Evolutionary conservation across 2,797 vertebrate genomes (phyloP).

Genomic region (Melanitta fusca): DNA sequence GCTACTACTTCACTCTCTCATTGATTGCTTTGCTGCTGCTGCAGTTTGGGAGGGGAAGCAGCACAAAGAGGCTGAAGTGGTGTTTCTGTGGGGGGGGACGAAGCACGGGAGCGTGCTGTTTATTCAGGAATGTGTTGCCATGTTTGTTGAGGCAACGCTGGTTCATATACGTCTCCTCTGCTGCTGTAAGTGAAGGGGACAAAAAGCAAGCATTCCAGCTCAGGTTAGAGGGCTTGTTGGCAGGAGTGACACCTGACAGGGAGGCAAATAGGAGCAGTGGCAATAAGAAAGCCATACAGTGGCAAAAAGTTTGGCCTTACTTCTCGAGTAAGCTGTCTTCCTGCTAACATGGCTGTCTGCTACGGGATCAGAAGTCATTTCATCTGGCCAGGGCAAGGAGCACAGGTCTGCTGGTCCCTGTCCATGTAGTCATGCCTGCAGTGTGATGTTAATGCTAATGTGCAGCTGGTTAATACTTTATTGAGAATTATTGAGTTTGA

Average conservation of each 20-base stretch:
- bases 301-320: neutral
- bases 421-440: neutral
- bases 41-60: constrained; percentile 43
- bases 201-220: constrained; percentile 9
- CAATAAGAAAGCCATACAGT: neutral
- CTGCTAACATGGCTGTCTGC: neutral
- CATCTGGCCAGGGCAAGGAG: neutral
- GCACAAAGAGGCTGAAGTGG: constrained; percentile 56
- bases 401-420: neutral
- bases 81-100: neutral
- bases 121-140: constrained; percentile 32
- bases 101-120: neutral
- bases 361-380: neutral
- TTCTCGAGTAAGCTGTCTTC: neutral
- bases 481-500: neutral
- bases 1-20: neutral
- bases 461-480: neutral
- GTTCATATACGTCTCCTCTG: neutral
- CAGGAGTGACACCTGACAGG: neutral
- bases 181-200: neutral
- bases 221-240: neutral
- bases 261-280: neutral
- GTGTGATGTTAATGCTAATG: neutral
- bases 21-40: constrained; percentile 49
- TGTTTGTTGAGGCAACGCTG: neutral